phyloP scores from a whole-genome alignment of 2,888 invertebrate genomes.

The Sminthurides aquaticus region DNA sequence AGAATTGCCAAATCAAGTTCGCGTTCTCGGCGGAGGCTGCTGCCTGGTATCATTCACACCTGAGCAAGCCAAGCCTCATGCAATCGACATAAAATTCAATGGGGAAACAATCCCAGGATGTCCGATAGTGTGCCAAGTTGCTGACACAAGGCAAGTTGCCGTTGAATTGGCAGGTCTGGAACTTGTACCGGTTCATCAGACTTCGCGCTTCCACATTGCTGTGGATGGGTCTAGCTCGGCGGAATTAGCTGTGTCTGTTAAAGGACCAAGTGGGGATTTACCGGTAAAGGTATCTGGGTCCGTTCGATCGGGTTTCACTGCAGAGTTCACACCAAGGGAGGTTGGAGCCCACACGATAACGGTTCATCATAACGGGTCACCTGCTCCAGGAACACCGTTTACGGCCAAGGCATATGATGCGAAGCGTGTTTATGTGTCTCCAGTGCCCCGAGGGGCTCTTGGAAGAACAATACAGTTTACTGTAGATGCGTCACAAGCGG shows the following conservation, averaged over 20 bases:
- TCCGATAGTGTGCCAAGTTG: constrained; percentile 78
- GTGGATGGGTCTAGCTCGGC: constrained; percentile 64
- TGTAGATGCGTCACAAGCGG: constrained; percentile 48
- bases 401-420: constrained; percentile 89
- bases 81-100: constrained; percentile 92
- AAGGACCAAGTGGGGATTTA: constrained; percentile 55
- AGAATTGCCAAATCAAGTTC: constrained; percentile 95
- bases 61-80: constrained; percentile 79
- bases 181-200: constrained; percentile 73
- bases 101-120: constrained; percentile 81
- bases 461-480: constrained; percentile 89
- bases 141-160: constrained; percentile 68
- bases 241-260: constrained; percentile 79
- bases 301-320: constrained; percentile 76
- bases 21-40: constrained; percentile 88
- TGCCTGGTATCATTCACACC: constrained; percentile 92
- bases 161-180: constrained; percentile 68
- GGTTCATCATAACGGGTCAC: constrained; percentile 74
- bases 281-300: constrained; percentile 85
- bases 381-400: constrained; percentile 68
- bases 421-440: constrained; percentile 71
- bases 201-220: constrained; percentile 70
- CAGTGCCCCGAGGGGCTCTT: constrained; percentile 71
- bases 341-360: constrained; percentile 89
- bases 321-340: constrained; percentile 82